Conservation (phyloP, 2,888 invertebrate species). For the Folsomia manolachei region DNA sequence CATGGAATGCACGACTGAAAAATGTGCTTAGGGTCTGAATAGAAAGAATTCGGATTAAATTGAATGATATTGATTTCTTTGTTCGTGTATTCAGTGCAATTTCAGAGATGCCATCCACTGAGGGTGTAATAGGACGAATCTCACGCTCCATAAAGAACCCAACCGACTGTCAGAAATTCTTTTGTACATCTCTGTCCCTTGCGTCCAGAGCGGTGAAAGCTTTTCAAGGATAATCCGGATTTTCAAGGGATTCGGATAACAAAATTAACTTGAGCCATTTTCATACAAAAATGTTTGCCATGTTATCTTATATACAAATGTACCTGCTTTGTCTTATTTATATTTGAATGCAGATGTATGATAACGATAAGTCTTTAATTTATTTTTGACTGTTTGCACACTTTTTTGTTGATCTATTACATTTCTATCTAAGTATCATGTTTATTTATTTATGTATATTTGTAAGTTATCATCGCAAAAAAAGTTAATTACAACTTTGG, state of each 20-base stretch:
- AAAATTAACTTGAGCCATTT: not conserved
- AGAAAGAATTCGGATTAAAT: constrained; percentile 2
- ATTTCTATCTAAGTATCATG: too few relatives aligned
- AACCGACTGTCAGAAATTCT: constrained; percentile 15
- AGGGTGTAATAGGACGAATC: not conserved
- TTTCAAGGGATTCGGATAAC: too few relatives aligned
- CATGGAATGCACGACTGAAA: too few relatives aligned
- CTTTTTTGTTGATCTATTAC: too few relatives aligned
- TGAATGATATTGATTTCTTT: constrained; percentile 5
- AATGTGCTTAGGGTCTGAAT: too few relatives aligned
- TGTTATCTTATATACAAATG: not conserved
- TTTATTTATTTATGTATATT: not conserved
- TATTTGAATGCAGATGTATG: not conserved
- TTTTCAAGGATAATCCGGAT: not conserved
- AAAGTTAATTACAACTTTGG: not conserved
- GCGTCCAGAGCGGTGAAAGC: not conserved
- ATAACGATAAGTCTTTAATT: too few relatives aligned
- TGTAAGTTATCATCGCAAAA: not conserved
- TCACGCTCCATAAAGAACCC: constrained; percentile 9
- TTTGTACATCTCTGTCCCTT: not conserved
- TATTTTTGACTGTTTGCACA: too few relatives aligned
- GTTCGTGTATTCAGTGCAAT: not conserved
- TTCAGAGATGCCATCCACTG: not conserved
- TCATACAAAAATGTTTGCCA: not conserved
- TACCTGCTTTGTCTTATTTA: not conserved